A percentile compares a stretch with the other conserved stretches of the same genome.
These are phyloP conservation scores for Chlorops oryzae DNA, from an alignment of 1,140 invertebrate species.

Conservation along the genomic window DNA sequence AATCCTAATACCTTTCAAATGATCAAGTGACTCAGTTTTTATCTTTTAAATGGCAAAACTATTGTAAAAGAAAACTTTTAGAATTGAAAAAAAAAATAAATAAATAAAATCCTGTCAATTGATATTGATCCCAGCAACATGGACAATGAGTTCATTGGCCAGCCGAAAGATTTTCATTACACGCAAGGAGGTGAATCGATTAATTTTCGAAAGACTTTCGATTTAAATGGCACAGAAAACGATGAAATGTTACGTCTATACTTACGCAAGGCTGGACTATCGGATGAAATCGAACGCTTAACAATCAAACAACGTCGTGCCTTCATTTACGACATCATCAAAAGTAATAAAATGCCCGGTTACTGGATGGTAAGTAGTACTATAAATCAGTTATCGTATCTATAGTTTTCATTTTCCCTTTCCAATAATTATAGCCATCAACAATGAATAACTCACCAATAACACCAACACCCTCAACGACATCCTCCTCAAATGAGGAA, in stretches of 20 bases:
- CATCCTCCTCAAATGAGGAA: background rate
- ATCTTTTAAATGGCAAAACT: no score
- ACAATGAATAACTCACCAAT: slow-evolving; percentile 21
- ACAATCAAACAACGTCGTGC: slow-evolving; percentile 32
- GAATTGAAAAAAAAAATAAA: no score
- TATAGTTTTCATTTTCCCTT: no score
- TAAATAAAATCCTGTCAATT: no score
- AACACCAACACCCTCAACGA: slow-evolving; percentile 21
- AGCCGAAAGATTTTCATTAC: slow-evolving; percentile 38
- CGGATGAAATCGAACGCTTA: slow-evolving; percentile 30
- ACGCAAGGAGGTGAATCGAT: slow-evolving; percentile 27
- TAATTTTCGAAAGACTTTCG: slow-evolving; percentile 41
- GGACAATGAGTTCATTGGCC: slow-evolving; percentile 32
- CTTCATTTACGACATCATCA: slow-evolving; percentile 42
- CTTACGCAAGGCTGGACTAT: slow-evolving; percentile 31
- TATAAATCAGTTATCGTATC: no score
- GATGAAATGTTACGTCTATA: slow-evolving; percentile 41
- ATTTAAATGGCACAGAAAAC: slow-evolving; percentile 32
- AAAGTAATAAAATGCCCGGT: slow-evolving; percentile 36
- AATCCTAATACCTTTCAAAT: no score
- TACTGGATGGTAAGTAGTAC: slow-evolving; percentile 40
- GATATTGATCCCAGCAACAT: slow-evolving; percentile 20
- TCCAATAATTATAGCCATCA: slow-evolving; percentile 26
- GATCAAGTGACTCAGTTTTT: no score
- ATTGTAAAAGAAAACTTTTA: no score